Evolutionary conservation across 2,113 vertebrate genomes (phyloP).

Genomic region (Leptosomus discolor): DNA sequence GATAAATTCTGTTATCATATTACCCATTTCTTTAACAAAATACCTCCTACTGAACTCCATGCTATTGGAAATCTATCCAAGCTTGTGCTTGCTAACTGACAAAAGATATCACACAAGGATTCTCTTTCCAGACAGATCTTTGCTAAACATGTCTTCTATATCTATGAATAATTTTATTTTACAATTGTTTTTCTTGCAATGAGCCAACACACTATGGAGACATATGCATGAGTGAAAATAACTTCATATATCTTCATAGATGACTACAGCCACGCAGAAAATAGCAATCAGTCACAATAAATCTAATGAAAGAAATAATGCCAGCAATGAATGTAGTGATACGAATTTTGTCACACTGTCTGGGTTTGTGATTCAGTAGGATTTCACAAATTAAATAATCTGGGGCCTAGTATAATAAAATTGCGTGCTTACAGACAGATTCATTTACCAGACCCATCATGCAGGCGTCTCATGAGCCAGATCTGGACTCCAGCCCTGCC

Average conservation of each 20-base stretch:
- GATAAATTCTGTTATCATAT: background rate
- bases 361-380: background rate
- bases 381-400: constrained; percentile 29
- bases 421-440: background rate
- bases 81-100: background rate
- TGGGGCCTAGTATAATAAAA: background rate
- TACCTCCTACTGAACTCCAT: background rate
- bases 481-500: background rate
- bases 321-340: background rate
- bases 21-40: background rate
- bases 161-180: background rate
- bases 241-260: constrained; percentile 4
- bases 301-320: background rate
- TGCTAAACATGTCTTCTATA: background rate
- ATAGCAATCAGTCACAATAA: background rate
- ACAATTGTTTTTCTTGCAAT: background rate
- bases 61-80: background rate
- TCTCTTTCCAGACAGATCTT: background rate
- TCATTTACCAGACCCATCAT: background rate
- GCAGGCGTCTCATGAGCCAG: background rate
- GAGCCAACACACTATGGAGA: background rate
- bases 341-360: constrained; percentile 23
- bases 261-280: background rate
- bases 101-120: background rate
- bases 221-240: background rate